Conservation (phyloP, 2,888 invertebrate species). For the Meliscaeva auricollis region DNA sequence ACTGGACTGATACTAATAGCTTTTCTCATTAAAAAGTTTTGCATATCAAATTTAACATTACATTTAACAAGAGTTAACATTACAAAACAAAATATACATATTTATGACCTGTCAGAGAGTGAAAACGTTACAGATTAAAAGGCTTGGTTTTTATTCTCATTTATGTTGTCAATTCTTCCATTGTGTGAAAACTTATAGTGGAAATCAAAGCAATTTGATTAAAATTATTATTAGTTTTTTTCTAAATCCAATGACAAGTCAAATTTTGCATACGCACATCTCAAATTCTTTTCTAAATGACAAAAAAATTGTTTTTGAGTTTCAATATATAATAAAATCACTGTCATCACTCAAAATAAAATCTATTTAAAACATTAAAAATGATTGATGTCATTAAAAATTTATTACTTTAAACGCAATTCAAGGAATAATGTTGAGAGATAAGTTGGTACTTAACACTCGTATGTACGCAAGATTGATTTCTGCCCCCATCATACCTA, state of each 20-base stretch:
- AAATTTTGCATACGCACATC: not conserved
- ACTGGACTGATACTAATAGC: not conserved
- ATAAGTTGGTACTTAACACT: not conserved
- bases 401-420: slow-evolving; percentile 11
- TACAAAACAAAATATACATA: not conserved
- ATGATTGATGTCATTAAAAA: slow-evolving; percentile 20
- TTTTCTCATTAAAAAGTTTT: not conserved
- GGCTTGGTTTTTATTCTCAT: not conserved
- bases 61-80: not conserved
- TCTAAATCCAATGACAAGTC: too few relatives aligned
- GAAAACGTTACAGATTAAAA: not conserved
- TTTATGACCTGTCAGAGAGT: not conserved
- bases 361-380: not conserved
- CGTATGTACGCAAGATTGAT: not conserved
- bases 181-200: not conserved
- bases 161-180: not conserved
- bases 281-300: not conserved
- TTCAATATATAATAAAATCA: not conserved
- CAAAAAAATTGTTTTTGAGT: not conserved
- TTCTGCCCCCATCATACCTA: not conserved
- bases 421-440: not conserved
- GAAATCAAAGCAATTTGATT: too few relatives aligned
- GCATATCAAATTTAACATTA: not conserved
- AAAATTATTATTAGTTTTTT: too few relatives aligned
- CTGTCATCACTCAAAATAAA: not conserved